Percentiles rank a stretch among this genome's conserved stretches.
These are phyloP conservation scores for Glomeris marginata DNA, from an alignment of 2,888 invertebrate genomes.

Conservation along the genomic window DNA sequence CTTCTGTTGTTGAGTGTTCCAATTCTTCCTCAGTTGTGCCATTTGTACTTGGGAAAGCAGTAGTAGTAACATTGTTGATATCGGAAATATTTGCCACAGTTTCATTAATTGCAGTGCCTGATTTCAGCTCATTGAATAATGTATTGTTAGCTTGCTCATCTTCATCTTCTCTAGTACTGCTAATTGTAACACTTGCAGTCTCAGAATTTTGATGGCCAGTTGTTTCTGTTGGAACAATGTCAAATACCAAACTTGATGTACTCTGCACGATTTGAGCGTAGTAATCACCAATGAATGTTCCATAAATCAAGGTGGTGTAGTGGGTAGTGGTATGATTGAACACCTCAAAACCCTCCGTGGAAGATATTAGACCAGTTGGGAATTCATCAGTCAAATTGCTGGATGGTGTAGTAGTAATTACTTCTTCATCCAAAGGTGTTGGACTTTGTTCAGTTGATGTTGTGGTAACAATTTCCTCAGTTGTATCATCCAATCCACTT, in stretches of 20 bases:
- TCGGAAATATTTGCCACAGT: not conserved
- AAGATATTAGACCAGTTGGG: slow-evolving; percentile 36
- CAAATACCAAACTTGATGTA: slow-evolving; percentile 35
- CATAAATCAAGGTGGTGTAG: slow-evolving; percentile 38
- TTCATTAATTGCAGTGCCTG: not conserved
- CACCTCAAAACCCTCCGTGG: slow-evolving; percentile 36
- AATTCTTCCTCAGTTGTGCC: not conserved
- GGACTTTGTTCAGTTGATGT: not conserved
- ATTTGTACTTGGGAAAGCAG: not conserved
- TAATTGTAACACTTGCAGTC: not conserved
- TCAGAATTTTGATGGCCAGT: not conserved
- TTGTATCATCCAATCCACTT: slow-evolving; percentile 12
- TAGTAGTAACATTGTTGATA: not conserved
- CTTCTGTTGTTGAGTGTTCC: not conserved
- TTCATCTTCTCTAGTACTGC: no score
- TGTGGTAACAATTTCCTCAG: slow-evolving; percentile 8
- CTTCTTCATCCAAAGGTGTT: slow-evolving; percentile 9
- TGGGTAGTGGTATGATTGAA: slow-evolving; percentile 37
- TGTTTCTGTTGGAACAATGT: slow-evolving; percentile 21
- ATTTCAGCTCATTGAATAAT: no score
- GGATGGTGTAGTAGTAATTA: no score
- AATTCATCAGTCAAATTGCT: slow-evolving; percentile 16
- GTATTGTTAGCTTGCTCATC: no score
- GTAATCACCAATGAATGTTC: slow-evolving; percentile 37
- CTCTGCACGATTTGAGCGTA: slow-evolving; percentile 40